Evolutionary conservation across 2,888 invertebrate genomes (phyloP), one percentile per base, ranked within the genome.

Genomic region (Anagyrus pseudococci): DNA sequence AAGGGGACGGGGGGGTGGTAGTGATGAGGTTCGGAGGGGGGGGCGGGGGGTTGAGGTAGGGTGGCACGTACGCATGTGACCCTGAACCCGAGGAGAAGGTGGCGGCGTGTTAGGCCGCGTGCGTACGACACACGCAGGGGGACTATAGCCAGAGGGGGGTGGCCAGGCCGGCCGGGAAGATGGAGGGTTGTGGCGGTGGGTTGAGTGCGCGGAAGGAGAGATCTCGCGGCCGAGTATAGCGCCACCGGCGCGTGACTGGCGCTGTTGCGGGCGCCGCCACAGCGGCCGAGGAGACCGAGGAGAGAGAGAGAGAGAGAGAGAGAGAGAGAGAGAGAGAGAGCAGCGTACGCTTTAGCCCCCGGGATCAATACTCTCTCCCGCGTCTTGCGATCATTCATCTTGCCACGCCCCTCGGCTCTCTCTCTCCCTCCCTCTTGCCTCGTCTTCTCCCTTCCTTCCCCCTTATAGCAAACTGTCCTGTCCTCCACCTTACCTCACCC

Each of bases 381-480:
- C 80, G 78, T 80, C 80, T 80, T 80, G 79, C 78, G 78, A 80
- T 80, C 80, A 80, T 80, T 80, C 80, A 80, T 80, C 80, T 80
- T 79, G 80, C 80, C 80, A 80, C 80, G 79, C 80, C 80, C 79
- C 79, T 79, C 75, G 76, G 74, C 69, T 58, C 72, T 68, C 67
- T 63, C 54, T 69, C 64, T 64, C 58, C 69, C 62, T 67, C 67
- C 50, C 66, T 64, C 58, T 64, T 56, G 61, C 8, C 37, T 66
- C 60, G 33, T 37, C 33, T 37, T 37, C 33, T 13, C 8, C 10
- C 15, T 37, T 37, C 8, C n/a, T n/a, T n/a, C n/a, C n/a, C n/a
- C n/a, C n/a, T n/a, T n/a, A n/a, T n/a, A n/a, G n/a, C n/a, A n/a
- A n/a, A n/a, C n/a, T n/a, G n/a, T n/a, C n/a, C n/a, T n/a, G n/a